Conservation (phyloP, 2,888 invertebrate species). For the Pegoplata infirma region DNA sequence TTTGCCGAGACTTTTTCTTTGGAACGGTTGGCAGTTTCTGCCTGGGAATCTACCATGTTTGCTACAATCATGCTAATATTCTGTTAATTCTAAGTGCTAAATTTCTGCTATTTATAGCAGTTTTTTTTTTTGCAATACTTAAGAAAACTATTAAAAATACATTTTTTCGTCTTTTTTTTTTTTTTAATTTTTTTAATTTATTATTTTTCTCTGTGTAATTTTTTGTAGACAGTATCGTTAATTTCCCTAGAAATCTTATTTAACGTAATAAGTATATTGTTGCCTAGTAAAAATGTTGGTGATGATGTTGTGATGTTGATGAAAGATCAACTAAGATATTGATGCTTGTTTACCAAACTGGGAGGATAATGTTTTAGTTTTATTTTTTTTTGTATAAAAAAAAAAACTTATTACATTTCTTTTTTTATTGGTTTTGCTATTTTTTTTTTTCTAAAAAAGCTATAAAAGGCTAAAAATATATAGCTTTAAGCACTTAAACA, state of each 20-base stretch:
- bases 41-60: no score
- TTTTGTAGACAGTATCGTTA: no score
- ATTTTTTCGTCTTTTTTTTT: no score
- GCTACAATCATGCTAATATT: no score
- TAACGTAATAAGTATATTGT: conserved; percentile 16
- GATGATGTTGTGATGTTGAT: conserved; percentile 30
- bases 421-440: conserved; percentile 8
- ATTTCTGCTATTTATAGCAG: no score
- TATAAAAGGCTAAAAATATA: conserved; percentile 51
- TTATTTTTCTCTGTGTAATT: no score
- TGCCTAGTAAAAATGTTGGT: conserved; percentile 10
- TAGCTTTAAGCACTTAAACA: conserved; percentile 42
- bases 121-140: no score
- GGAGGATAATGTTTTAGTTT: conserved; percentile 36
- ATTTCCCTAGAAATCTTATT: conserved; percentile 53
- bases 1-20: no score
- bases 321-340: conserved; percentile 52
- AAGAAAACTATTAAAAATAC: no score
- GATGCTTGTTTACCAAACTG: conserved; percentile 51
- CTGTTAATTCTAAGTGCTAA: no score
- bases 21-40: no score
- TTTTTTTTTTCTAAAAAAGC: conserved; percentile 4
- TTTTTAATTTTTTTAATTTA: no score
- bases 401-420: conserved; percentile 7
- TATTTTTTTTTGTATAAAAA: not conserved